Percentiles rank a stretch among this genome's conserved stretches.
Evolutionary conservation across 1,140 invertebrate genomes (phyloP).

Genomic region (Scaptomyza pallida): DNA sequence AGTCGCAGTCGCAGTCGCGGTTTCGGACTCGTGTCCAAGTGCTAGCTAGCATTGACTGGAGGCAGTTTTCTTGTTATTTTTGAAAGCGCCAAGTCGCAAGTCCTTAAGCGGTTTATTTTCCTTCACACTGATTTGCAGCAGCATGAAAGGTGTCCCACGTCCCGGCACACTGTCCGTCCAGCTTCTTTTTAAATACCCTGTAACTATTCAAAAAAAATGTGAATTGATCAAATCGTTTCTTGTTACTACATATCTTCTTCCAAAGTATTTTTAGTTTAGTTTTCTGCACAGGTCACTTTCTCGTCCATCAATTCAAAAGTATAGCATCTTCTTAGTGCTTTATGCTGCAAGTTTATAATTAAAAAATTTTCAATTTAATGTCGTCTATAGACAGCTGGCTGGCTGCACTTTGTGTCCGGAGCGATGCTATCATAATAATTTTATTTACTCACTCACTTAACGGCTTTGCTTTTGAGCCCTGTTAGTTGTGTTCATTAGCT

Average conservation of each 20-base stretch:
- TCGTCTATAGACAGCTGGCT: constrained; percentile 39
- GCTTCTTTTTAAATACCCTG: not conserved
- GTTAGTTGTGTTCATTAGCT: constrained; percentile 2
- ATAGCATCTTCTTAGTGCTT: not conserved
- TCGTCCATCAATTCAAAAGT: not conserved
- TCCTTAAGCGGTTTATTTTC: constrained; percentile 80
- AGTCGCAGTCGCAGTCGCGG: constrained; percentile 9
- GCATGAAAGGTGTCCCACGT: constrained; percentile 55
- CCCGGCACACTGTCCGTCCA: not conserved
- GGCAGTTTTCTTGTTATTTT: constrained; percentile 80
- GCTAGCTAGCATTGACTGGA: constrained; percentile 43
- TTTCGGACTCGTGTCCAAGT: constrained; percentile 36
- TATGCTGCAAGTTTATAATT: constrained; percentile 76
- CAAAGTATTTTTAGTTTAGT: too few species aligned
- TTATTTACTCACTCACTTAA: constrained; percentile 69
- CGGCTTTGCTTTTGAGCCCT: not conserved
- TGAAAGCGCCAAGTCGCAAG: constrained; percentile 75
- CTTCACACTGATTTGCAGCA: constrained; percentile 77
- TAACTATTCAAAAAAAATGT: not conserved
- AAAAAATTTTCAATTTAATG: constrained; percentile 74
- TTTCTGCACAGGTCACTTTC: not conserved
- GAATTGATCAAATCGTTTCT: not conserved
- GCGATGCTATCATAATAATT: constrained; percentile 66
- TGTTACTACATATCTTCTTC: too few species aligned
- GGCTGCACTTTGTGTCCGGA: constrained; percentile 32